Percentiles rank a stretch among this genome's conserved stretches.
Evolutionary conservation across 35 echinoderm and acorn worm genomes (phyloP).

Genomic region (Acanthaster planci): DNA sequence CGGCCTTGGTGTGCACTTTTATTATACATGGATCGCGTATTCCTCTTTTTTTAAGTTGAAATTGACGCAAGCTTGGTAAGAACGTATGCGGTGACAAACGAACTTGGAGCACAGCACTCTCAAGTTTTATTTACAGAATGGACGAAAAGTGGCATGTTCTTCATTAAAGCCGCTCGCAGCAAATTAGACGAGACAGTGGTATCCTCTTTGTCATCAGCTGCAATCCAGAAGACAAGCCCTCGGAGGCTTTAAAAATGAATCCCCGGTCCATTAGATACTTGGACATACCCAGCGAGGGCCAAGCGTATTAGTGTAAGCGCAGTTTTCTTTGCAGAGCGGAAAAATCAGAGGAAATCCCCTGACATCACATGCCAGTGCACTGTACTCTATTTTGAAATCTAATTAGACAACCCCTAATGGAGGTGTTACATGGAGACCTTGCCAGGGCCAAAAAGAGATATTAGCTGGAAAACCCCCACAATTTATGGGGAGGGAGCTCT

Average conservation of each 20-base stretch:
- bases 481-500: not conserved
- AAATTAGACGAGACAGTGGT: constrained; percentile 11
- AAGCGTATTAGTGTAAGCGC: not conserved
- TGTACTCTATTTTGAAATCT: constrained; percentile 20
- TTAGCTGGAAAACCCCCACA: not conserved
- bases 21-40: no score
- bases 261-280: not conserved
- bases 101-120: no score
- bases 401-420: not conserved
- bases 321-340: not conserved
- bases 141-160: not conserved
- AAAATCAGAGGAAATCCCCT: constrained; percentile 5
- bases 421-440: not conserved
- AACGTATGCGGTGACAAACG: no score
- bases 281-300: not conserved
- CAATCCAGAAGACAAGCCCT: constrained; percentile 3
- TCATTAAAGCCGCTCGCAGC: not conserved
- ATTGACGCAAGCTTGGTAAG: no score
- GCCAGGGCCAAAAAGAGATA: not conserved
- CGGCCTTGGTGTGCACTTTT: no score
- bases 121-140: no score
- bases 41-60: no score
- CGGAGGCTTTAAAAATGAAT: not conserved
- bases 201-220: not conserved
- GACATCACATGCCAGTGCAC: not conserved